phyloP scores from a whole-genome alignment of 92 coral and sea anemone species.

The Palythoa grandiflora region DNA sequence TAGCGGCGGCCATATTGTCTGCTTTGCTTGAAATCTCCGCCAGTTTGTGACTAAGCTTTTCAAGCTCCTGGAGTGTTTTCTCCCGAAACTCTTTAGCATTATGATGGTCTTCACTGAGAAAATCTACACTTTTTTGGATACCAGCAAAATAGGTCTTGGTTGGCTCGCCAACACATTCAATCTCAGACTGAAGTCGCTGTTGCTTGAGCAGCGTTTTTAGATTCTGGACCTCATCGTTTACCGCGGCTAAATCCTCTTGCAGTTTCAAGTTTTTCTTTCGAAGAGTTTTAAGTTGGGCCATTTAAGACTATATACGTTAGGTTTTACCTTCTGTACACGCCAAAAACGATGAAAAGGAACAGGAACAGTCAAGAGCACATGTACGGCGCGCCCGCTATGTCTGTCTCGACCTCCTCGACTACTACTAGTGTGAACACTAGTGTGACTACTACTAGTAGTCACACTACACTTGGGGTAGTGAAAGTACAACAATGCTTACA shows the following conservation, averaged over 20 bases:
- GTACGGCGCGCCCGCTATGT: not conserved
- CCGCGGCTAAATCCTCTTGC: slow-evolving; percentile 24
- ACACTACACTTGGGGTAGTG: not conserved
- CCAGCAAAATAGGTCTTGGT: slow-evolving; percentile 35
- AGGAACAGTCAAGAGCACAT: not conserved
- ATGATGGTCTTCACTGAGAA: slow-evolving; percentile 47
- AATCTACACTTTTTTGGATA: slow-evolving; percentile 47
- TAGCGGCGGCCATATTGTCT: slow-evolving; percentile 45
- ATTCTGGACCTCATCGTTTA: slow-evolving; percentile 28
- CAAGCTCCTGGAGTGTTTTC: slow-evolving; percentile 40
- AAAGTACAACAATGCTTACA: slow-evolving; percentile 9
- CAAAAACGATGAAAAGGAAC: slow-evolving; percentile 3
- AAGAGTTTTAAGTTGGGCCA: not conserved
- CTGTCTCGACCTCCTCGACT: too few species aligned
- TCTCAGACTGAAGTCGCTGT: slow-evolving; percentile 42
- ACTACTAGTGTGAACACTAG: too few species aligned
- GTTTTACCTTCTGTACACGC: not conserved
- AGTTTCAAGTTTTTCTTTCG: slow-evolving; percentile 37
- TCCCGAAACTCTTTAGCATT: slow-evolving; percentile 32
- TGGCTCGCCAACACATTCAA: slow-evolving; percentile 38
- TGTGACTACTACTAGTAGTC: too few species aligned
- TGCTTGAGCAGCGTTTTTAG: slow-evolving; percentile 22
- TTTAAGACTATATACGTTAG: not conserved
- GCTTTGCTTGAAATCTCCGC: slow-evolving; percentile 42
- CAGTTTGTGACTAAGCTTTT: slow-evolving; percentile 26